phyloP scores from a whole-genome alignment of 2,113 vertebrate genomes.

The Pionites leucogaster region DNA sequence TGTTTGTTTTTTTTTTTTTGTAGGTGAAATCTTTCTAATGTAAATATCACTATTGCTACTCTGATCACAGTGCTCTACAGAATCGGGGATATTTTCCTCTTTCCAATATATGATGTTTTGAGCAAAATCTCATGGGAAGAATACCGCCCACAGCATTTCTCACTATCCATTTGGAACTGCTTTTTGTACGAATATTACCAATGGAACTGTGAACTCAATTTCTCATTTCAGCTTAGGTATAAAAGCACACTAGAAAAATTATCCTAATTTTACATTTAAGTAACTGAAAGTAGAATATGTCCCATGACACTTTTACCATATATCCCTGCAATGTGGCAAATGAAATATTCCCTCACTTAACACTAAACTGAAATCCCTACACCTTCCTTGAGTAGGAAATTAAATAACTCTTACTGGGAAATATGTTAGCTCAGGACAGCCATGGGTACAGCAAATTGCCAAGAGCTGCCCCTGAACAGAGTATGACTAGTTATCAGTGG shows the following conservation, averaged over 20 bases:
- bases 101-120: conserved; percentile 9
- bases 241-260: conserved; percentile 10
- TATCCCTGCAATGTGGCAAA: not conserved
- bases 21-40: not conserved
- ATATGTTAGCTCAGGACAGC: not conserved
- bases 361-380: not conserved
- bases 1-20: no score
- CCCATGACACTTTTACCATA: not conserved
- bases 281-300: conserved; percentile 44
- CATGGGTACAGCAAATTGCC: not conserved
- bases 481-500: not conserved
- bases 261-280: conserved; percentile 46
- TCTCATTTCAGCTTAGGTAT: conserved; percentile 36
- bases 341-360: conserved; percentile 14
- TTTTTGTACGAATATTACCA: conserved; percentile 10
- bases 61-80: not conserved
- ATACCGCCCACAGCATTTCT: conserved; percentile 17
- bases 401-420: conserved; percentile 1
- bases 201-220: not conserved
- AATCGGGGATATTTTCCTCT: conserved; percentile 9
- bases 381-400: not conserved
- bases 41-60: conserved; percentile 13
- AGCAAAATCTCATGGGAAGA: conserved; percentile 28
- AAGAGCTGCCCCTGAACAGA: not conserved
- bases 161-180: conserved; percentile 23